Evolutionary conservation across 2,797 vertebrate species (phyloP).

Genomic region (Remorina albescens): DNA sequence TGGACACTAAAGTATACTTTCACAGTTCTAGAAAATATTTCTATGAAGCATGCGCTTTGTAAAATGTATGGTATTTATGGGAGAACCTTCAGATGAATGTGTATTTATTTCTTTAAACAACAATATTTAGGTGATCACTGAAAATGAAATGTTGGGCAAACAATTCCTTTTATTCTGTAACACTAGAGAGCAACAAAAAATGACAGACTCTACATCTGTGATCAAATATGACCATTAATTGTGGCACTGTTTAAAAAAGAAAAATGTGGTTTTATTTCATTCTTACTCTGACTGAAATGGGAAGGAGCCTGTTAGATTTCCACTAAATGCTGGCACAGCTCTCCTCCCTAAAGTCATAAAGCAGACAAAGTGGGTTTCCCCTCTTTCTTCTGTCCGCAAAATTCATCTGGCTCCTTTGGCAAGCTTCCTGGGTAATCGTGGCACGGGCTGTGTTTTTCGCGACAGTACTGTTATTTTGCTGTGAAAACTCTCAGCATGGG

Average conservation of each 20-base stretch:
- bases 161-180: constrained; percentile 55
- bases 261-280: constrained; percentile 40
- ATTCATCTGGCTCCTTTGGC: constrained; percentile 83
- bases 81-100: not conserved
- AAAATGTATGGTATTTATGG: not conserved
- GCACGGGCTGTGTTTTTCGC: constrained; percentile 74
- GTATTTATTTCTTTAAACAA: constrained; percentile 1
- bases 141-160: constrained; percentile 39
- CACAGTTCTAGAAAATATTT: not conserved
- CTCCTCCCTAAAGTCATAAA: constrained; percentile 63
- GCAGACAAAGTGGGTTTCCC: constrained; percentile 73
- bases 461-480: constrained; percentile 78
- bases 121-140: constrained; percentile 17
- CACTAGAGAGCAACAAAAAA: constrained; percentile 45
- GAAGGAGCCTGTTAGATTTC: constrained; percentile 51
- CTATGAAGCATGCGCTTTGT: not conserved
- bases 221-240: constrained; percentile 51
- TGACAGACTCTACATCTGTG: constrained; percentile 57
- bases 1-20: not conserved
- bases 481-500: constrained; percentile 84
- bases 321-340: constrained; percentile 57
- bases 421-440: constrained; percentile 76
- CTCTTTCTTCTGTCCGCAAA: constrained; percentile 69
- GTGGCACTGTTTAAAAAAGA: constrained; percentile 33
- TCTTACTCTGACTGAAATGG: constrained; percentile 44